Evolutionary conservation across 2,888 invertebrate species (phyloP), one percentile per base, ranked within the genome.

Genomic region (Melangyna quadrimaculata): DNA sequence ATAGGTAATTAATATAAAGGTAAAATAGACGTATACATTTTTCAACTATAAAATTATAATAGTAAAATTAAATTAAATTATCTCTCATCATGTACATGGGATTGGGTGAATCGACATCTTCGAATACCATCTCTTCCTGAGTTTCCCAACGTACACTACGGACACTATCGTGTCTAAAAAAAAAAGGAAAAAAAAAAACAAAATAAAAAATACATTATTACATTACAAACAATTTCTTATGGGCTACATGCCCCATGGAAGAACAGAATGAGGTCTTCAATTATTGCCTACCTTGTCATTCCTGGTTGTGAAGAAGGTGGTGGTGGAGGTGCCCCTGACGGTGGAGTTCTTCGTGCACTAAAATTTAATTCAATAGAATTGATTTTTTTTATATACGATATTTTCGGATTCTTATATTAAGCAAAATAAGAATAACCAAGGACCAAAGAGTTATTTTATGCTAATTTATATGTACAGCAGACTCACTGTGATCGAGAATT

Each of bases 91-190:
- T 88, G 69, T 90, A 89, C 87, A 89, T 88, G 79, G 90, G 89
- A 75, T 88, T 89, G n/a, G 89, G 88, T 61, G 90, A 89, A 79
- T 91, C 91, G 67, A 89, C 91, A 88, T 92, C 92, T 88, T 91
- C 91, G 81, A 92, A 91, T 12, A 89, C 89, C 87, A 92, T 88
- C 6, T 91, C 91, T 69, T 91, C 91, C 9, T 89, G 88, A 63
- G 89, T 83, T 87, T 89, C 90, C 91, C 92, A 92, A 69, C 91
- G 89, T 19, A 91, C 91, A 84, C 89, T 90, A 48, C 91, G 90
- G 69, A 89, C 89, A 87, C 90, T 90, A 77, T 88, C 89, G 65
- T 88, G 88, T 88, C 90, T 90, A 59, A 17, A 79, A 63, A 87
- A 84, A 57, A 51, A 2, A 14, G 24, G 0, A 24, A 6, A 6